phyloP scores from a whole-genome alignment of 2,888 invertebrate species.

The Drosophila austrosaltans region DNA sequence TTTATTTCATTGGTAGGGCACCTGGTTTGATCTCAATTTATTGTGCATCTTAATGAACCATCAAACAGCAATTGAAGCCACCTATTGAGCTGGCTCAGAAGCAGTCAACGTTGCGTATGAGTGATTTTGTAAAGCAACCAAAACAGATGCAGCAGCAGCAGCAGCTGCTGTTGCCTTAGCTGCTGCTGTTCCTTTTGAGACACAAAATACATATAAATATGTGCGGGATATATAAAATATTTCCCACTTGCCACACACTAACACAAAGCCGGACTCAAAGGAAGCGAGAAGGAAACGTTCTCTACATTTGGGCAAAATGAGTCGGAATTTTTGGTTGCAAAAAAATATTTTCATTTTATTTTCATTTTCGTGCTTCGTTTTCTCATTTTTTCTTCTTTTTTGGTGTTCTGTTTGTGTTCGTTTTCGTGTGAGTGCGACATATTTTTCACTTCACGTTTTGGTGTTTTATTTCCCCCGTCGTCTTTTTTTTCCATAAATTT shows the following conservation, averaged over 20 bases:
- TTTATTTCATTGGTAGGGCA: constrained; percentile 47
- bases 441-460: constrained; percentile 53
- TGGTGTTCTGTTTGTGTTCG: constrained; percentile 22
- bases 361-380: neutral
- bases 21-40: constrained; percentile 60
- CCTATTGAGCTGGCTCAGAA: constrained; percentile 35
- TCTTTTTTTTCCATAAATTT: constrained; percentile 58
- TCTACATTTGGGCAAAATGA: constrained; percentile 67
- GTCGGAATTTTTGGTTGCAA: constrained; percentile 40
- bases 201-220: constrained; percentile 50
- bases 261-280: neutral
- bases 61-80: constrained; percentile 61
- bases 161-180: constrained; percentile 6
- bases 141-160: constrained; percentile 33
- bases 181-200: constrained; percentile 11
- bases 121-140: constrained; percentile 49
- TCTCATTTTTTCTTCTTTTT: constrained; percentile 3
- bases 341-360: constrained; percentile 29
- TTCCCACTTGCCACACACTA: constrained; percentile 62
- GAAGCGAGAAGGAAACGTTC: constrained; percentile 48
- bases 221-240: constrained; percentile 60
- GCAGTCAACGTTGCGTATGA: constrained; percentile 71
- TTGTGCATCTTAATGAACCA: constrained; percentile 68
- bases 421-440: constrained; percentile 48
- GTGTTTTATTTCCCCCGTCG: constrained; percentile 46